Evolutionary conservation across 2,888 invertebrate species (phyloP), one percentile per base, ranked within the genome.

Genomic region (Thymelicus acteon): DNA sequence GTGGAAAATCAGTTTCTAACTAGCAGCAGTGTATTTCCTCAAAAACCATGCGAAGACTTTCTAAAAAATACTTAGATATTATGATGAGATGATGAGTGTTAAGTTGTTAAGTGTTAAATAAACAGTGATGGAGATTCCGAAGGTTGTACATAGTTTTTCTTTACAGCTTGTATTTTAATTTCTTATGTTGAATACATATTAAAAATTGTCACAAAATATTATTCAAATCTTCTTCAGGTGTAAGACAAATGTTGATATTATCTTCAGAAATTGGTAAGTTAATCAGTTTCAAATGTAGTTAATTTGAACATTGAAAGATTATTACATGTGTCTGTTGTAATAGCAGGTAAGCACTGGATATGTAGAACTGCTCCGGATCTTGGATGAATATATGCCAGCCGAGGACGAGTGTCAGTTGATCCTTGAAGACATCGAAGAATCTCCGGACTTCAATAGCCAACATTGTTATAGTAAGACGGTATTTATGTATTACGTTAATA

Each of bases 391-490:
- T 31, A 12, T 10, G 13, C 44, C 44, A 2, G 44, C 44, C 10
- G 44, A 44, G 44, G 12, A 24, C 54, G 44, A 12, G 57, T 44
- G 12, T 40, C 61, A 68, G 60, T 6, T 15, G 39, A 63, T 10
- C 13, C 6, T 24, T 58, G 62, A 37, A 40, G 57, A 57, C 40
- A 37, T 37, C 44, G 57, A 39, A 44, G 58, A 52, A 57, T 48
- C 47, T 52, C 19, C 67, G 66, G 77, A 54, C 81, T 71, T 77
- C 83, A 74, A 78, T 75, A 82, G 76, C 76, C 89, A 81, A 75
- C 91, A 83, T 77, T 82, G 77, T 91, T 90, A 93, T 92, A 93
- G 93, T 93, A 93, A 93, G 93, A 90, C 84, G 92, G 93, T 92
- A 92, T 88, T 92, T 91, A 87, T 89, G 87, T 88, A 88, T 87